These are phyloP conservation scores for Hyalella azteca DNA, from an alignment of 2,888 invertebrate genomes.

Conservation along the genomic window DNA sequence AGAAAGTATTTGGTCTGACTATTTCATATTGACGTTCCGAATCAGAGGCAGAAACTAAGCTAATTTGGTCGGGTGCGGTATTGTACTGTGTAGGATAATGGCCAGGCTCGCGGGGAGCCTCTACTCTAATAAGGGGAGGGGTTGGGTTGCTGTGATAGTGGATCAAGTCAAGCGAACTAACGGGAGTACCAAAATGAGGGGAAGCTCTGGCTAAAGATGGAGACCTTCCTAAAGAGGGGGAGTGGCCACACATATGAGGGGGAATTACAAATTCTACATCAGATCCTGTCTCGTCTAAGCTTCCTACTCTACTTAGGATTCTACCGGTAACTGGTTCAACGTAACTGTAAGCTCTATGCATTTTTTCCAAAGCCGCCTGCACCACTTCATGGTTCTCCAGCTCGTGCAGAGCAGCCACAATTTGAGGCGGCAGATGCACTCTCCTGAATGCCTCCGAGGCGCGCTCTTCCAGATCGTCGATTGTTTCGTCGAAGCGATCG, in stretches of 20 bases:
- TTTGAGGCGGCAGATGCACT: conserved; percentile 45
- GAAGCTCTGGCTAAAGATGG: conserved; percentile 45
- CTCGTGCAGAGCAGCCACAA: conserved; percentile 50
- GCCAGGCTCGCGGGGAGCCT: conserved; percentile 54
- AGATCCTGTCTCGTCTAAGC: conserved; percentile 45
- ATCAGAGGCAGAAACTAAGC: conserved; percentile 55
- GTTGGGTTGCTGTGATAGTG: conserved; percentile 26
- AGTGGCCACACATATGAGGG: conserved; percentile 46
- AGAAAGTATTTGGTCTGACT: conserved; percentile 52
- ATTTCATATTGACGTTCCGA: conserved; percentile 56
- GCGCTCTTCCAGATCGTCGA: conserved; percentile 33
- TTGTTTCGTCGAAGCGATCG: conserved; percentile 28
- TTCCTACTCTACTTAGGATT: conserved; percentile 54
- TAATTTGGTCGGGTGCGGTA: conserved; percentile 51
- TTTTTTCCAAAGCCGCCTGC: conserved; percentile 51
- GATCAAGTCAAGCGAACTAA: conserved; percentile 26
- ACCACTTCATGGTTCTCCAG: conserved; percentile 55
- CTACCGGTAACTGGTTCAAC: conserved; percentile 55
- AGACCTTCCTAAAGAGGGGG: conserved; percentile 38
- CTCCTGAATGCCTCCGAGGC: conserved; percentile 18
- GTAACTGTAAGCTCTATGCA: conserved; percentile 53
- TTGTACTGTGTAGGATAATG: conserved; percentile 43
- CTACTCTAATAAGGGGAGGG: conserved; percentile 40
- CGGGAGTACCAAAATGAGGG: conserved; percentile 52
- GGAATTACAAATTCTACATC: conserved; percentile 57